Evolutionary conservation across 2,113 vertebrate genomes (phyloP).

Genomic region (Oryctolagus cuniculus): DNA sequence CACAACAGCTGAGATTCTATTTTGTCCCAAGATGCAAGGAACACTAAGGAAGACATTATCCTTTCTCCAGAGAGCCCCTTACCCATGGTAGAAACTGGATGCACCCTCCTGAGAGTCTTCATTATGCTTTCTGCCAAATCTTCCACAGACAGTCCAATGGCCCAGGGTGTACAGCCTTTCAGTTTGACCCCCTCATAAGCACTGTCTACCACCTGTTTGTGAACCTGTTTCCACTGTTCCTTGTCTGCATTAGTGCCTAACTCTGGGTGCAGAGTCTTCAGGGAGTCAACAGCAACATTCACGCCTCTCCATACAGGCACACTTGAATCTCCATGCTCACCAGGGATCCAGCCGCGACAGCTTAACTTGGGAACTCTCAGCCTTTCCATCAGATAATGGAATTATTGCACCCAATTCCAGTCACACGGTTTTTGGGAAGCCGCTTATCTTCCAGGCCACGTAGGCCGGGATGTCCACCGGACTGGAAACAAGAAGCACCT

Average conservation of each 20-base stretch:
- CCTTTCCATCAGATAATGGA: conserved; percentile 97
- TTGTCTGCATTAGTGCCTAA: conserved; percentile 93
- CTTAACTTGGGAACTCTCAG: conserved; percentile 94
- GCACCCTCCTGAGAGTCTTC: background rate
- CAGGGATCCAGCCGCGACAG: conserved; percentile 97
- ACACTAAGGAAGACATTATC: background rate
- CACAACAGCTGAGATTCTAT: too few species aligned
- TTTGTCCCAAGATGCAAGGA: background rate
- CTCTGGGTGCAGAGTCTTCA: conserved; percentile 94
- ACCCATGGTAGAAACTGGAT: background rate
- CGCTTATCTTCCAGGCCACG: conserved; percentile 82
- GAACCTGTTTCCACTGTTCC: conserved; percentile 96
- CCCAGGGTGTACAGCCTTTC: too few species aligned
- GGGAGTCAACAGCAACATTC: conserved; percentile 95
- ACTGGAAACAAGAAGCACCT: conserved; percentile 97
- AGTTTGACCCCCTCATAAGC: too few species aligned
- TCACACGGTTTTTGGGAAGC: conserved; percentile 95
- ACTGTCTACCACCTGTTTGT: conserved; percentile 86
- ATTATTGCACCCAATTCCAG: conserved; percentile 97
- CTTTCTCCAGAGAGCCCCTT: background rate
- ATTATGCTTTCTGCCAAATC: background rate
- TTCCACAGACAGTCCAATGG: too few species aligned
- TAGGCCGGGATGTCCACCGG: conserved; percentile 99
- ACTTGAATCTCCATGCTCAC: conserved; percentile 97
- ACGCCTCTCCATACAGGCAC: conserved; percentile 99